A percentile compares a stretch with the other conserved stretches of the same genome.
Conservation (phyloP, 2,113 vertebrate genomes). For the Percopsis transmontana region DNA sequence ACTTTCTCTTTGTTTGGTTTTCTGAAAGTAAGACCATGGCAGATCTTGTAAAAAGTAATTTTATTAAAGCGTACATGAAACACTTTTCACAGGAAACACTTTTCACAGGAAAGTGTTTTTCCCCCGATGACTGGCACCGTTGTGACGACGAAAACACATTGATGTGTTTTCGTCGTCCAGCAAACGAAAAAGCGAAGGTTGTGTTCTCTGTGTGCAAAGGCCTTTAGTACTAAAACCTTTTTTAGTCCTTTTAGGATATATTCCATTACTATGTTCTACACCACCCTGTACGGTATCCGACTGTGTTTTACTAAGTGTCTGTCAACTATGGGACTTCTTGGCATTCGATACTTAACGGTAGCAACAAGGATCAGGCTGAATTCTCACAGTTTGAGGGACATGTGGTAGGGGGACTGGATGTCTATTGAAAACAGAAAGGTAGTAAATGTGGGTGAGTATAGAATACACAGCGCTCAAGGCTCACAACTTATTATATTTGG, state of each 20-base stretch:
- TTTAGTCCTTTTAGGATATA: conserved; percentile 6
- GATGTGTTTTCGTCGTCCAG: too few species aligned
- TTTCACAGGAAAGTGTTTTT: too few species aligned
- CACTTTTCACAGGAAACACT: too few species aligned
- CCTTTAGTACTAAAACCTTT: conserved; percentile 21
- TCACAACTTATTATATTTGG: conserved; percentile 12
- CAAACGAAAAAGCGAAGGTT: too few species aligned
- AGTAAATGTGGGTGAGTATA: conserved; percentile 9
- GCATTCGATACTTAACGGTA: conserved; percentile 3
- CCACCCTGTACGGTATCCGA: not conserved
- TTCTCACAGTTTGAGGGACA: conserved; percentile 28
- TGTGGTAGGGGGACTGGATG: conserved; percentile 3
- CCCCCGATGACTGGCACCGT: too few species aligned
- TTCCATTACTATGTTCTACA: not conserved
- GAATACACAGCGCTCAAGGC: conserved; percentile 1
- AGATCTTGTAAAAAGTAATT: too few species aligned
- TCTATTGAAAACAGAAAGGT: conserved; percentile 19
- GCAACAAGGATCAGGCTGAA: conserved; percentile 7
- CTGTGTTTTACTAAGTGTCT: not conserved
- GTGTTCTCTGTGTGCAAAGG: too few species aligned
- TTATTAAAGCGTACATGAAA: too few species aligned
- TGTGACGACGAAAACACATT: too few species aligned
- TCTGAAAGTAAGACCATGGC: too few species aligned
- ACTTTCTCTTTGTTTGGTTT: too few species aligned
- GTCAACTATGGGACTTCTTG: not conserved